phyloP scores from a whole-genome alignment of 2,797 vertebrate genomes.

The Phrynocephalus forsythii region DNA sequence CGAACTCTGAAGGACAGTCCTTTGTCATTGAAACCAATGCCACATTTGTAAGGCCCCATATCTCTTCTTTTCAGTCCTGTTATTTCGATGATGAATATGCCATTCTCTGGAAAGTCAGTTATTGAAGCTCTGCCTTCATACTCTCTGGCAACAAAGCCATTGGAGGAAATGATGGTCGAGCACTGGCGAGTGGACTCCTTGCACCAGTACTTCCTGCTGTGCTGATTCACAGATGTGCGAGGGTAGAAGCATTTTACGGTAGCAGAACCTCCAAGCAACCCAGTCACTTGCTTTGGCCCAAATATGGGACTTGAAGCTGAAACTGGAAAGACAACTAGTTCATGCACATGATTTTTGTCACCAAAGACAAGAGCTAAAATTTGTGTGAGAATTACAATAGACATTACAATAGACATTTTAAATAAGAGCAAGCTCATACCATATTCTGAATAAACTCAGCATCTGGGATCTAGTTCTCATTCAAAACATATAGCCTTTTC shows the following conservation, averaged over 20 bases:
- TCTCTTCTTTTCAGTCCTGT: slow-evolving; percentile 23
- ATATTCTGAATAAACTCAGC: not conserved
- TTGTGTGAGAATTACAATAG: not conserved
- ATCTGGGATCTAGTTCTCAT: not conserved
- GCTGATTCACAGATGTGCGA: slow-evolving; percentile 56
- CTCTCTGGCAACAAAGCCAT: fast-evolving
- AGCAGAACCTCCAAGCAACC: not conserved
- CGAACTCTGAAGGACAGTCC: slow-evolving; percentile 67
- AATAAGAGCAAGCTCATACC: not conserved
- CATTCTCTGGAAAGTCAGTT: slow-evolving; percentile 40
- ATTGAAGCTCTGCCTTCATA: slow-evolving; percentile 59
- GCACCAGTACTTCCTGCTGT: slow-evolving; percentile 80
- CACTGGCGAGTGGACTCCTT: slow-evolving; percentile 38
- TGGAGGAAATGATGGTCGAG: slow-evolving; percentile 56
- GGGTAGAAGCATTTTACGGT: slow-evolving; percentile 77
- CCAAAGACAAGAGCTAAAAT: not conserved
- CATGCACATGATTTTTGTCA: not conserved
- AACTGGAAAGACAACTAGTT: slow-evolving; percentile 39
- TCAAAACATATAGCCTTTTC: not conserved
- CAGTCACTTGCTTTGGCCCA: slow-evolving; percentile 68
- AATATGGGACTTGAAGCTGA: slow-evolving; percentile 71
- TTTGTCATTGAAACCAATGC: slow-evolving; percentile 61
- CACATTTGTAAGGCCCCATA: slow-evolving; percentile 73
- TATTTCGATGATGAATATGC: slow-evolving; percentile 66
- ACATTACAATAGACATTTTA: not conserved